Base-by-base conservation (phyloP, 2,797 vertebrate genomes). In the Trachops cirrhosus region DNA sequence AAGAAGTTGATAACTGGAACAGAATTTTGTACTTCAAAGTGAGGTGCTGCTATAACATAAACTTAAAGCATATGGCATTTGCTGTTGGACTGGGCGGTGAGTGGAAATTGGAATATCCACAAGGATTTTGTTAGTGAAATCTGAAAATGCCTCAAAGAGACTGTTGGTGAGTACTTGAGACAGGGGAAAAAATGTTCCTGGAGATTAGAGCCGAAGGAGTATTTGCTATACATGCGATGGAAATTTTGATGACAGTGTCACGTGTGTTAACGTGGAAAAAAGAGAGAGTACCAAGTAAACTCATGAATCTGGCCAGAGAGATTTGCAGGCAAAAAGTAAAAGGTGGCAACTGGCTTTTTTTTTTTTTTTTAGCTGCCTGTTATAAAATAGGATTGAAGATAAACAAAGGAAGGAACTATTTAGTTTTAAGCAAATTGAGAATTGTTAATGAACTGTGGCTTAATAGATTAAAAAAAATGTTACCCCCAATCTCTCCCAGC, bases 91-190 rank as follows among this genome's bases (percentile, higher is more conserved):
- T 5, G 46, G 39, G 67, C 41, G 90, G 73, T 92, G 46, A 92
- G 46, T 67, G 44, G 86, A 93, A 89, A 50, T 70, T 84, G 57
- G 64, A 89, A 86, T 89, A 93, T 57, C 52, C 80, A 79, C 34
- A 59, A 77, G 39, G 86, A 87, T 93, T 80, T 71, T 90, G 41
- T 67, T 78, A 92, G 85, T n/a, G 52, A 95, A 94, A 93, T 79
- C 75, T 93, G 62, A 59, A 90, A 83, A 92, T 75, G 19, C 48
- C 64, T 94, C 86, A 86, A 89, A 86, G 80, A 73, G 64, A 71
- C 68, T 57, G 18, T 71, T 89, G 77, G 57, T 77, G 71, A 95
- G 19, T 34, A n/a, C 64, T 95, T 89, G n/a, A 89, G 95, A 96
- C 34, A 41, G 75, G 74, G 39, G 89, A 75, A 57, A 83, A 94